These are phyloP conservation scores for Ianthella basta DNA, from an alignment of 37 sponge, comb jelly and placozoan species.

Conservation along the genomic window DNA sequence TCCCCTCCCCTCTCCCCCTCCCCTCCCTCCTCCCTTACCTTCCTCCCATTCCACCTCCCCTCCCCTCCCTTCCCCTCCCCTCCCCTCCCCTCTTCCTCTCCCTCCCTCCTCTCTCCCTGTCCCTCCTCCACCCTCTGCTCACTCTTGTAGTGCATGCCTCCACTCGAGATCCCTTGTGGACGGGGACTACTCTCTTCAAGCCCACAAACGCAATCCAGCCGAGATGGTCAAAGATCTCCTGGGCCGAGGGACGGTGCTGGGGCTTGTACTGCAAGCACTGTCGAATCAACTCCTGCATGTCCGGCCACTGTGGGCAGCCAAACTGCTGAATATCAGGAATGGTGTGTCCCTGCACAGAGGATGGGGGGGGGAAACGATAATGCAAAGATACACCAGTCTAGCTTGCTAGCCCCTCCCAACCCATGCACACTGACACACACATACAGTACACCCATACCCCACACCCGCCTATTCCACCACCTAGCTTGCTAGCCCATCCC, in stretches of 20 bases:
- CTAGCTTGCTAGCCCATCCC: background rate
- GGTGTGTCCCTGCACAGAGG: slow-evolving; percentile 50
- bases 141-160: slow-evolving; percentile 72
- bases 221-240: slow-evolving; percentile 63
- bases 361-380: background rate
- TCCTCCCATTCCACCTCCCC: no score
- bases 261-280: slow-evolving; percentile 77
- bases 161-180: slow-evolving; percentile 39
- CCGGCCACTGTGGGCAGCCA: slow-evolving; percentile 85
- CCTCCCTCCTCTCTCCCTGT: no score
- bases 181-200: slow-evolving; percentile 56
- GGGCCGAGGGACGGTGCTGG: slow-evolving; percentile 55
- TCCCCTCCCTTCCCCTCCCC: no score
- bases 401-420: background rate
- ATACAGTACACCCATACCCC: no score
- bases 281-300: slow-evolving; percentile 80
- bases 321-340: slow-evolving; percentile 60
- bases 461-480: no score
- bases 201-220: slow-evolving; percentile 62
- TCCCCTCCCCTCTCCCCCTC: no score
- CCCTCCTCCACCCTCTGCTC: background rate
- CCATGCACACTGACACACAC: background rate
- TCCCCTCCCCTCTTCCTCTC: background rate
- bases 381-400: background rate
- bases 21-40: no score